Evolutionary conservation across 1,140 invertebrate species (phyloP).

Genomic region (Paralvinella palmiformis): DNA sequence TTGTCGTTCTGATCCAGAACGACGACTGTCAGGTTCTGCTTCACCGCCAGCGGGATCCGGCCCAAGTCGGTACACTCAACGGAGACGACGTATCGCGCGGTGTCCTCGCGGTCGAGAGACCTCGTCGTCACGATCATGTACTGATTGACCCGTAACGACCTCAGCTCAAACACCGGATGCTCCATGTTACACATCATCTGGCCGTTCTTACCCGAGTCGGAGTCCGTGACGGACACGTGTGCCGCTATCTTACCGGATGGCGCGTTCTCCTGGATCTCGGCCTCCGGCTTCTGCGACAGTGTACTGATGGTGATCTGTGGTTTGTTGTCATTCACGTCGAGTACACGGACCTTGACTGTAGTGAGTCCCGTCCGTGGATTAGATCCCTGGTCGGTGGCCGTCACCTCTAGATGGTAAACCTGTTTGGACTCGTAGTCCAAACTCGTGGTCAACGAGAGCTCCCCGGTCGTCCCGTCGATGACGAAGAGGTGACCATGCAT

Average conservation of each 20-base stretch:
- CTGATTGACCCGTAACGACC: conserved; percentile 4
- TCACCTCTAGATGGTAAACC: conserved; percentile 73
- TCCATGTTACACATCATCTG: conserved; percentile 7
- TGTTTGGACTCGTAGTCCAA: conserved; percentile 72
- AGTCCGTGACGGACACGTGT: conserved; percentile 13
- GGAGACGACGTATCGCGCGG: conserved; percentile 66
- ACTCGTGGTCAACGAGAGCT: not conserved
- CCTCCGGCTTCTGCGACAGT: not conserved
- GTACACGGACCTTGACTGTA: conserved; percentile 27
- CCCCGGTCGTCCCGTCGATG: not conserved
- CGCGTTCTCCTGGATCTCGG: conserved; percentile 5
- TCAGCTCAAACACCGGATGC: conserved; percentile 3
- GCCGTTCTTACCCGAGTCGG: conserved; percentile 12
- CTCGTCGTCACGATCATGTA: conserved; percentile 16
- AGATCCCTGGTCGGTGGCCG: conserved; percentile 54
- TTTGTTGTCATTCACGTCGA: conserved; percentile 21
- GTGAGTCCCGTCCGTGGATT: conserved; percentile 21
- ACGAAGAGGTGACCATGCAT: conserved; percentile 18
- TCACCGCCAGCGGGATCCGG: conserved; percentile 55
- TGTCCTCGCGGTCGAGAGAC: conserved; percentile 68
- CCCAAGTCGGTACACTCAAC: conserved; percentile 63
- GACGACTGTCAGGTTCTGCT: conserved; percentile 47
- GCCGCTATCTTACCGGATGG: conserved; percentile 9
- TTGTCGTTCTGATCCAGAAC: conserved; percentile 91
- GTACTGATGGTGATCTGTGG: conserved; percentile 10